These are phyloP conservation scores for Turdus rufiventris DNA, from an alignment of 2,113 vertebrate genomes.

Conservation along the genomic window DNA sequence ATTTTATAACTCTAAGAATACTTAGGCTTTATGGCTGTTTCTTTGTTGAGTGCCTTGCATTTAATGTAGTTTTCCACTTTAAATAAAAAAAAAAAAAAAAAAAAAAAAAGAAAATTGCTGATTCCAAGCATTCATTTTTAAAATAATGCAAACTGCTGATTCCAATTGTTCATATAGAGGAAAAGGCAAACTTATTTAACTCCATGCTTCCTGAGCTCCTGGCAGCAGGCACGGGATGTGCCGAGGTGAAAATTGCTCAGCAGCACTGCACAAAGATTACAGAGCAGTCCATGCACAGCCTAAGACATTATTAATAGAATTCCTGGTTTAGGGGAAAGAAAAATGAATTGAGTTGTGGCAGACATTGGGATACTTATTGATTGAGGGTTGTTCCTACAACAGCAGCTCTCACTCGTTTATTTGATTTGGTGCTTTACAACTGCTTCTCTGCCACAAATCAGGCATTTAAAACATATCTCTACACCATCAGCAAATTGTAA, in stretches of 20 bases:
- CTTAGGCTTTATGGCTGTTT: conserved; percentile 82
- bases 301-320: neutral
- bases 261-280: neutral
- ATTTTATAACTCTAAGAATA: conserved; percentile 86
- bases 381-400: neutral
- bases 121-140: conserved; percentile 79
- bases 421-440: neutral
- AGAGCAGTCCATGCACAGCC: neutral
- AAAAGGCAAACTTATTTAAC: conserved; percentile 75
- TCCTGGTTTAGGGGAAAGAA: neutral
- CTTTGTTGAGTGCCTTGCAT: conserved; percentile 81
- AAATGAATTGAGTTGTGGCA: neutral
- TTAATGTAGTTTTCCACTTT: conserved; percentile 86
- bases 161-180: conserved; percentile 73
- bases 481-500: neutral
- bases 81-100: conserved; percentile 75
- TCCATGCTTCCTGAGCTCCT: conserved; percentile 70
- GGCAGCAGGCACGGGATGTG: neutral
- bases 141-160: conserved; percentile 85
- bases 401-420: neutral
- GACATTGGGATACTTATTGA: neutral
- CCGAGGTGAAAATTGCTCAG: neutral
- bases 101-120: conserved; percentile 75
- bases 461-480: neutral
- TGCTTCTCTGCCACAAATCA: neutral